These are phyloP conservation scores for Apostichopus japonicus DNA, from an alignment of 35 echinoderm and acorn worm species.

Conservation along the genomic window DNA sequence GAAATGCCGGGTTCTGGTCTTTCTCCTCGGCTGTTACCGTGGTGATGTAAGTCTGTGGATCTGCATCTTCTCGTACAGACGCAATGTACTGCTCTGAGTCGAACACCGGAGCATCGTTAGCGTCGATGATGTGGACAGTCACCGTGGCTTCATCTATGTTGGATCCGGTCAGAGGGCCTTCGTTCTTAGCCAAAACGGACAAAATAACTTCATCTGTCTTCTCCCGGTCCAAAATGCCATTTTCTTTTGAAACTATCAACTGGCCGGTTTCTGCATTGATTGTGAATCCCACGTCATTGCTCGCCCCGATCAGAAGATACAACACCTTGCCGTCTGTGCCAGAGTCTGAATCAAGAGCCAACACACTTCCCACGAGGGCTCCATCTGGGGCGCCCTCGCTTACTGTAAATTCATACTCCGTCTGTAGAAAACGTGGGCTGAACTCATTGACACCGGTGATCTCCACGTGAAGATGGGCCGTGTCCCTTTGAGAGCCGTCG, in stretches of 20 bases:
- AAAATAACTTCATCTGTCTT: slow-evolving; percentile 56
- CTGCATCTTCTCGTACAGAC: slow-evolving; percentile 71
- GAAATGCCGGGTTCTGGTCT: slow-evolving; percentile 76
- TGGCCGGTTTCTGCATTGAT: slow-evolving; percentile 81
- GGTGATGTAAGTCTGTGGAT: slow-evolving; percentile 62
- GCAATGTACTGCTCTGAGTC: slow-evolving; percentile 75
- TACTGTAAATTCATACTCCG: slow-evolving; percentile 84
- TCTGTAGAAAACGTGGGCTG: slow-evolving; percentile 76
- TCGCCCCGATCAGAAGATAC: slow-evolving; percentile 84
- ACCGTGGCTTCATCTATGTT: slow-evolving; percentile 85
- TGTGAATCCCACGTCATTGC: slow-evolving; percentile 83
- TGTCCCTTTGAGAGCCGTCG: slow-evolving; percentile 61
- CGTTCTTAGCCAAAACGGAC: slow-evolving; percentile 89
- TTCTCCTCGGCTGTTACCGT: slow-evolving; percentile 87
- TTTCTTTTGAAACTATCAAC: slow-evolving; percentile 69
- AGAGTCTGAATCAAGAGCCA: slow-evolving; percentile 79
- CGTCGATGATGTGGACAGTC: slow-evolving; percentile 78
- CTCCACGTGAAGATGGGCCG: slow-evolving; percentile 74
- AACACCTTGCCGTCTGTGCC: slow-evolving; percentile 85
- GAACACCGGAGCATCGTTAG: slow-evolving; percentile 93
- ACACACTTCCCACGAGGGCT: slow-evolving; percentile 66
- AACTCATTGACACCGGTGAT: slow-evolving; percentile 92
- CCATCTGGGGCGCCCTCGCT: slow-evolving; percentile 89
- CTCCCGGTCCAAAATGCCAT: slow-evolving; percentile 87
- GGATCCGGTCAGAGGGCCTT: slow-evolving; percentile 70